phyloP scores from a whole-genome alignment of 2,113 vertebrate species.

The Dryoscopus gambensis region DNA sequence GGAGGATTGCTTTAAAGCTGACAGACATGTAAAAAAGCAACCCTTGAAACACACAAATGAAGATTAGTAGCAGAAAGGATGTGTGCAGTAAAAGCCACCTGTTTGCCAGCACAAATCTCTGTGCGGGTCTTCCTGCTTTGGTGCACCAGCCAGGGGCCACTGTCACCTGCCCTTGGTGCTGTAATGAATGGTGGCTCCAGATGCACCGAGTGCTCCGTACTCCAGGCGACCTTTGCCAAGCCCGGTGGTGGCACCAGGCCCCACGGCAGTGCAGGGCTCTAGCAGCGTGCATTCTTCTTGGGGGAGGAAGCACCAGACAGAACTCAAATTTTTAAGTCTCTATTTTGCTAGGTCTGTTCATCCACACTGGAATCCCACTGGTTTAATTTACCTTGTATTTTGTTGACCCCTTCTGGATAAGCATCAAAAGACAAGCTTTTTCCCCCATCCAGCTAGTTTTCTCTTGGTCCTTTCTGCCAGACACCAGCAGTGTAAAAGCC shows the following conservation, averaged over 20 bases:
- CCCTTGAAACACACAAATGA: neutral
- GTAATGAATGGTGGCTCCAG: neutral
- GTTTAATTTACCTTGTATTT: neutral
- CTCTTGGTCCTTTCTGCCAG: neutral
- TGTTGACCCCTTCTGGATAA: neutral
- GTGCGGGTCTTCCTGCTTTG: neutral
- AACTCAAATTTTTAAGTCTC: neutral
- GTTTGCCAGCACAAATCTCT: neutral
- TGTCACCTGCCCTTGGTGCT: neutral
- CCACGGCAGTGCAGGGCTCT: neutral
- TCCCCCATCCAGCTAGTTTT: neutral
- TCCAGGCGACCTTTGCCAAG: neutral
- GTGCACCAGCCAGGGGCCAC: neutral
- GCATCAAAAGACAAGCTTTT: neutral
- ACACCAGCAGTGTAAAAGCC: neutral
- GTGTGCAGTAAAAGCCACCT: neutral
- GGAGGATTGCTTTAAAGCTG: neutral
- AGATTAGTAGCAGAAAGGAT: neutral
- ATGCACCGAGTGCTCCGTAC: fast-evolving
- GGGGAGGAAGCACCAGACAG: neutral
- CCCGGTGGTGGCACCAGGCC: neutral
- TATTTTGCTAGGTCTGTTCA: neutral
- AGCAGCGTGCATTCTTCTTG: no score
- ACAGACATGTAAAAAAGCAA: neutral
- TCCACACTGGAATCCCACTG: neutral